Base-by-base conservation (phyloP, 2,797 vertebrate species). In the Muscicapa striata region DNA sequence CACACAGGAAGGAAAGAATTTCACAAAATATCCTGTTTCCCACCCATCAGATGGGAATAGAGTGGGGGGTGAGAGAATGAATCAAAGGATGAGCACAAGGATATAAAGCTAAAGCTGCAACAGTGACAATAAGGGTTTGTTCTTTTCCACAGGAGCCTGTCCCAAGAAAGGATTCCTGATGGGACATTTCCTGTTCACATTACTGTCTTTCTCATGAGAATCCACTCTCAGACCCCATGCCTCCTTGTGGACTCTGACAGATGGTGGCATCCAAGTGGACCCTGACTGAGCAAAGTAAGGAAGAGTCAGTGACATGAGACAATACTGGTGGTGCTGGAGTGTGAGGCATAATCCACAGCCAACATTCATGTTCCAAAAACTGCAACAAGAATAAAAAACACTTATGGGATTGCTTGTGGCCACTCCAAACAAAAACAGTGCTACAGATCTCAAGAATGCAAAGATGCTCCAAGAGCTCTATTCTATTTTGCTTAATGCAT, bases 161-260 rank as follows among this genome's bases (percentile, higher is more conserved):
- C 97, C 48, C 95, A 97, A 98, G 96, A 96, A 97, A 95, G 87
- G 91, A 95, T 96, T 96, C 97, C 97, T 92, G 84, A 96, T 96
- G 97, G 91, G 96, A 94, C 45, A 73, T 78, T 98, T 98, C 97
- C 98, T 98, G 97, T 97, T 95, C 97, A 92, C 95, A 94, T 84
- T 90, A 77, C 59, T 5, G 79, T 95, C 95, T 97, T 98, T 98
- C 98, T 98, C 98, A 96, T 90, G 98, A 98, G 98, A 98, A 98
- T 95, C 93, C 83, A 63, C 57, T 54, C 76, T 63, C 90, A 87
- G 85, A 75, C 43, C 73, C 52, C 19, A 7, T 85, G 75, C 85
- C 78, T 95, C 24, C 93, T 91, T 70, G 30, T 32, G 41, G 83
- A 82, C 92, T 94, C 79, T 70, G 79, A 94, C 87, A 92, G 81